phyloP scores from a whole-genome alignment of 2,888 invertebrate species.

The Cyclophora albipunctata region DNA sequence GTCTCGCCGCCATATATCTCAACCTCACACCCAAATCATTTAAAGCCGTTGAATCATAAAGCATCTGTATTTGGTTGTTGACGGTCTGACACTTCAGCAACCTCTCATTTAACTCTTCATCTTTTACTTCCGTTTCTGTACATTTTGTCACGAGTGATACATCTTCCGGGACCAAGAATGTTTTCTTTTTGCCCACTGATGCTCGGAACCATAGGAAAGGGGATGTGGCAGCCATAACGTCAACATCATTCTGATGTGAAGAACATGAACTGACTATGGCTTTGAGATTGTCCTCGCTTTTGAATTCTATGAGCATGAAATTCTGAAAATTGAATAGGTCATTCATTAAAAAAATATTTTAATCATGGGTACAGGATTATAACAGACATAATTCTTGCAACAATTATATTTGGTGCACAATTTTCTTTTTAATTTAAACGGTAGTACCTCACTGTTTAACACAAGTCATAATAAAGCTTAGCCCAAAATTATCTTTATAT shows the following conservation, averaged over 20 bases:
- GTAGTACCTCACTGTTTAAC: too few relatives aligned
- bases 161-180: slow-evolving; percentile 16
- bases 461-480: too few relatives aligned
- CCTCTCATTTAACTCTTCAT: slow-evolving; percentile 57
- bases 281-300: slow-evolving; percentile 64
- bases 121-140: slow-evolving; percentile 57
- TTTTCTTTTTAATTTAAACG: too few relatives aligned
- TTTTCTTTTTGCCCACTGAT: slow-evolving; percentile 36
- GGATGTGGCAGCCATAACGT: slow-evolving; percentile 79
- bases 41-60: slow-evolving; percentile 78
- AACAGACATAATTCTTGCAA: too few relatives aligned
- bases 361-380: too few relatives aligned
- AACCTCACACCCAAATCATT: slow-evolving; percentile 84
- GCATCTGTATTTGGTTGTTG: slow-evolving; percentile 79
- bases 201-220: slow-evolving; percentile 85
- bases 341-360: too few relatives aligned
- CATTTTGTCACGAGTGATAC: slow-evolving; percentile 43
- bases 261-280: slow-evolving; percentile 73
- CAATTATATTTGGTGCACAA: too few relatives aligned
- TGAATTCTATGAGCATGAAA: slow-evolving; percentile 85
- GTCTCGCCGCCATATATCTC: slow-evolving; percentile 84
- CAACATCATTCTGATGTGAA: slow-evolving; percentile 72
- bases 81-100: slow-evolving; percentile 67
- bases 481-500: too few relatives aligned
- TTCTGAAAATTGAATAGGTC: slow-evolving; percentile 61